Evolutionary conservation across 2,113 vertebrate genomes (phyloP), one percentile per base, ranked within the genome.

Genomic region (Brachyhypopomus gauderio): DNA sequence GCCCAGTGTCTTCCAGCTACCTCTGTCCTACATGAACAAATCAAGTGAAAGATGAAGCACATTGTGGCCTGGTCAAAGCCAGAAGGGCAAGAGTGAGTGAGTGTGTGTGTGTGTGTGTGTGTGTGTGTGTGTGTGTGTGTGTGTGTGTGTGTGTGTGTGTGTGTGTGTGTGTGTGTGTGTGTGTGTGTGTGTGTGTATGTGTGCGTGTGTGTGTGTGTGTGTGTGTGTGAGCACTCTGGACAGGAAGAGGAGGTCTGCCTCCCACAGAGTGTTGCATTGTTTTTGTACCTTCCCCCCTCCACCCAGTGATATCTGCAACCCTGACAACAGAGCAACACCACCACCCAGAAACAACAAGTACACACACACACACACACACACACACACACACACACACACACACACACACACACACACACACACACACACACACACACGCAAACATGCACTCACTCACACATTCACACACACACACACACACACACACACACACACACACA

Each of bases 221-320:
- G 64, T 23, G 59, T 88, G 87, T 90, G 90, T 92, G 89, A 41
- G 38, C 38, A 41, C 38, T 41, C 38, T 72, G 77, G 77, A 77
- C 91, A 93, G 92, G 92, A 93, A 93, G 91, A 92, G 78, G 89
- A 89, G 89, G 78, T 85, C 86, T 90, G 92, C 88, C 87, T 92
- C 92, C 91, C 86, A 89, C 89, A 45, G 91, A 89, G 92, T 85
- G 55, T 84, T 88, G 88, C 88, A 93, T 93, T 93, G 92, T 93
- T 93, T 88, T 92, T 88, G 83, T 78, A 87, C 86, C 89, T 85
- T 85, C 70, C 87, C 74, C 7, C 89, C 87, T 86, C 86, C 78
- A 14, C 85, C 82, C 80, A 70, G 75, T 73, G 62, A 69, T 72
- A 60, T 78, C 60, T 66, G 71, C 60, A 77, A 55, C 77, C 77